Conservation (phyloP, 2,888 invertebrate species). For the Cantharis rufa region DNA sequence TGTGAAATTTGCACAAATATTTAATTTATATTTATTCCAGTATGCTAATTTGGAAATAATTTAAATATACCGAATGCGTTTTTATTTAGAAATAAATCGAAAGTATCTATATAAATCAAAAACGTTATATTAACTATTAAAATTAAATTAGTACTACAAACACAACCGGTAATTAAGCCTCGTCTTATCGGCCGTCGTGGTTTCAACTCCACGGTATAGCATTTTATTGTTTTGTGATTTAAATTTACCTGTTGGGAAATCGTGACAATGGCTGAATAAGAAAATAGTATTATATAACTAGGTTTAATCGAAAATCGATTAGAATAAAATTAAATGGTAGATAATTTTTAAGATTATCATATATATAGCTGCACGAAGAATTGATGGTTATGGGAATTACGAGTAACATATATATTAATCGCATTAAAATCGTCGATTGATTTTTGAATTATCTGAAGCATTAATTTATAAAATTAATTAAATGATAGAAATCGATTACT, state of each 20-base stretch:
- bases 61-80: background rate
- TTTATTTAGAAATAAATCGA: background rate
- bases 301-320: background rate
- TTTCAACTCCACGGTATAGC: background rate
- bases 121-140: background rate
- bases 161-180: background rate
- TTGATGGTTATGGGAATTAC: background rate
- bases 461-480: background rate
- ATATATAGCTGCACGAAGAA: background rate
- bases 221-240: background rate
- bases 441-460: background rate
- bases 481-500: background rate
- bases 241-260: background rate
- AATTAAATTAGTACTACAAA: background rate
- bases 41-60: slow-evolving; percentile 6
- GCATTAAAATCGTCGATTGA: background rate
- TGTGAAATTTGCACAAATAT: slow-evolving; percentile 24
- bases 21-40: slow-evolving; percentile 14
- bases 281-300: background rate
- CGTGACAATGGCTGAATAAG: background rate
- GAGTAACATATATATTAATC: background rate
- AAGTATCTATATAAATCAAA: background rate
- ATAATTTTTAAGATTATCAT: background rate
- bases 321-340: background rate
- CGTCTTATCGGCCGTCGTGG: background rate